Evolutionary conservation across 2,113 vertebrate genomes (phyloP).

Genomic region (Onychorhynchus coronatus): DNA sequence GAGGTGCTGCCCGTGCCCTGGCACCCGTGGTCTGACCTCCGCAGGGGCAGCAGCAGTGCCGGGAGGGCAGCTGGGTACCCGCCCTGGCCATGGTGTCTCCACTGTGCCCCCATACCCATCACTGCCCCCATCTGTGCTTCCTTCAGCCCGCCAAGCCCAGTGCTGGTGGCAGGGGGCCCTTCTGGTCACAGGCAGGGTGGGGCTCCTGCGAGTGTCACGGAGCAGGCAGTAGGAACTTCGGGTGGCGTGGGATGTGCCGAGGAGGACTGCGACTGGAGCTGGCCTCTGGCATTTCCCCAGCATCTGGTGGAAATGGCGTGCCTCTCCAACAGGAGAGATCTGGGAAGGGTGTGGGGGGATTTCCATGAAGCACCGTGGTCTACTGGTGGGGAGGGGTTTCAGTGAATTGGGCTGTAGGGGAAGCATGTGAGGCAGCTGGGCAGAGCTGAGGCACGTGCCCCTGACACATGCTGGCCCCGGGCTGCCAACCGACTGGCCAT

Average conservation of each 20-base stretch:
- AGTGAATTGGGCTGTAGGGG: not conserved
- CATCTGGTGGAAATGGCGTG: not conserved
- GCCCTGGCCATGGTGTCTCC: not conserved
- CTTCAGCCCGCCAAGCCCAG: fast-evolving
- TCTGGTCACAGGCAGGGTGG: not conserved
- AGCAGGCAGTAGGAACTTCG: not conserved
- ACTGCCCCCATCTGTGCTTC: not conserved
- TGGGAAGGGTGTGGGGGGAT: fast-evolving
- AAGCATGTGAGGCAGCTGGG: not conserved
- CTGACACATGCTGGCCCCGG: not conserved
- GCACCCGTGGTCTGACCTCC: not conserved
- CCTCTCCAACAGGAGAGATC: not conserved
- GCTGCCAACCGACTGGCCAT: not conserved
- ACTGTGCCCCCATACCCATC: not conserved
- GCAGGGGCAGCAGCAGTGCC: not conserved
- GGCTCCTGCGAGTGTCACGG: fast-evolving
- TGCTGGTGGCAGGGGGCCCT: not conserved
- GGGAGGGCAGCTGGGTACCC: not conserved
- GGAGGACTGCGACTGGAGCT: not conserved
- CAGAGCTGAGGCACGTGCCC: not conserved
- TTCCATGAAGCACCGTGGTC: not conserved
- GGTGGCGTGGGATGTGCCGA: fast-evolving
- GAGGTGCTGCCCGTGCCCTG: not conserved
- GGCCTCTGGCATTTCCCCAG: not conserved
- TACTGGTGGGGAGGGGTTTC: not conserved